A percentile compares a stretch with the other conserved stretches of the same genome.
These are phyloP conservation scores for Drosophila parthenogenetica DNA, from an alignment of 2,888 invertebrate genomes.

Conservation along the genomic window DNA sequence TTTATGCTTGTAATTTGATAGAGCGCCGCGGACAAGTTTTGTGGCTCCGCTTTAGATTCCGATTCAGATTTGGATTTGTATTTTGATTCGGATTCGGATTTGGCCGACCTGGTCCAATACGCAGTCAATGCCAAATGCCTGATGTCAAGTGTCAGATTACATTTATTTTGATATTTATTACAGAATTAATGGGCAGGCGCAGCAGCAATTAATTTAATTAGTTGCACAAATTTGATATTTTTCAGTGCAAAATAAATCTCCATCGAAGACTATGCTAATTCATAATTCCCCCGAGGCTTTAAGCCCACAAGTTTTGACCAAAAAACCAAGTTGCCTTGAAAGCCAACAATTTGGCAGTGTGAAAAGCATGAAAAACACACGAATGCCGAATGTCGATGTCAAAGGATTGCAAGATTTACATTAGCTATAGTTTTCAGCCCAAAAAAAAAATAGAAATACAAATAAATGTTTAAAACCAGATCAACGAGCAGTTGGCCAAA, in stretches of 20 bases:
- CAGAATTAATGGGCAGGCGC: conserved; percentile 73
- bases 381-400: conserved; percentile 77
- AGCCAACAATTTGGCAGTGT: conserved; percentile 11
- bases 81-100: not conserved
- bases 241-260: conserved; percentile 19
- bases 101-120: conserved; percentile 34
- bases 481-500: conserved; percentile 60
- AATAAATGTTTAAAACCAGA: conserved; percentile 8
- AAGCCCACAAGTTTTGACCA: conserved; percentile 18
- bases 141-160: conserved; percentile 80
- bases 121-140: conserved; percentile 75
- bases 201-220: conserved; percentile 78
- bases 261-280: conserved; percentile 36
- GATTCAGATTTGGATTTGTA: conserved; percentile 21
- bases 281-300: conserved; percentile 48
- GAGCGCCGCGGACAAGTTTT: conserved; percentile 71
- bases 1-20: conserved; percentile 77
- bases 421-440: conserved; percentile 1
- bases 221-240: conserved; percentile 55
- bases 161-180: conserved; percentile 78
- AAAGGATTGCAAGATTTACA: conserved; percentile 64
- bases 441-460: not conserved
- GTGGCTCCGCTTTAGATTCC: conserved; percentile 25
- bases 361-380: conserved; percentile 16
- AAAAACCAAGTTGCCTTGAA: conserved; percentile 16